Base-by-base conservation (phyloP, 2,113 vertebrate genomes). In the Embiotoca jacksoni region DNA sequence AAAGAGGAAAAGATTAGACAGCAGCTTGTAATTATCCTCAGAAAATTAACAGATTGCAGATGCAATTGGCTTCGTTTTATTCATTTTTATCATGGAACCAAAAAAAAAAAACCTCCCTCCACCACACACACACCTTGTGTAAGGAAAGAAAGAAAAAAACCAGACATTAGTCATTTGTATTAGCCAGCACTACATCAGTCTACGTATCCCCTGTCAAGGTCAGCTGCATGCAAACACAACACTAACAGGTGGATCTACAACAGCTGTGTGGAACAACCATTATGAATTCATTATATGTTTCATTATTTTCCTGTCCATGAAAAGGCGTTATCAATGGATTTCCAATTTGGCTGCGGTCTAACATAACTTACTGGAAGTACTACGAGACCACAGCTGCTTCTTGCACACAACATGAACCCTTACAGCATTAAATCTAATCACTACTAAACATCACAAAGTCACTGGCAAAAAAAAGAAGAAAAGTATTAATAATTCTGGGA, bases 1-100 rank as follows among this genome's bases (percentile, higher is more conserved):
- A 64, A 16, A 52, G 31, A 9, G 35, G 15, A 33, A 49, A 30
- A 53, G 15, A 79, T 53, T 16, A 58, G 10, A 35, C 30, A 31
- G 35, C 32, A n/a, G 49, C n/a, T 14, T 14, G n/a, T 3, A 8
- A 67, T 23, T 61, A 7, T 46, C 44, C 41, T 10, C 10, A 64
- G 35, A 47, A 59, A 58, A 71, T 71, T 0, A 41, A 46, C 39
- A 61, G 47, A 72, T 3, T 59, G 31, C 35, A 59, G 37, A 33
- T 70, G 13, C 10, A 41, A 55, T 4, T 49, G 31, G 3, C 15
- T 30, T 14, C 2, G 58, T 58, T 23, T 23, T 23, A 23, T 23
- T 23, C 1, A 23, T 23, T 23, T 23, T 47, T 2, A 53, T 65
- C 31, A 36, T 15, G 46, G 30, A n/a, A 31, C 1, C 1, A 0